Conservation (phyloP, 2,797 vertebrate species). For the Rhynchotus rufescens region DNA sequence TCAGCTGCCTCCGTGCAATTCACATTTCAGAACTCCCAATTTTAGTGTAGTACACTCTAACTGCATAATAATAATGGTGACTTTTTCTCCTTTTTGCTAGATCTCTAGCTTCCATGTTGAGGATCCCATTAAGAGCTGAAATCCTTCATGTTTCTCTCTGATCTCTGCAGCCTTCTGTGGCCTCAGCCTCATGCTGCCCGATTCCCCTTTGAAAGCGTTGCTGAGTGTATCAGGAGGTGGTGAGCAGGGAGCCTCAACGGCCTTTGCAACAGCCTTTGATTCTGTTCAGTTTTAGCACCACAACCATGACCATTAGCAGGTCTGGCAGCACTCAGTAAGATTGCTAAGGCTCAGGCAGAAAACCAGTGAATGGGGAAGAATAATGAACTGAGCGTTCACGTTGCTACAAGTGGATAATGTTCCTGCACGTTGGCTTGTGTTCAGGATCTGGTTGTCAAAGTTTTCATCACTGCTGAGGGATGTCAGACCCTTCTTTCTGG, state of each 20-base stretch:
- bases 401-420: not conserved
- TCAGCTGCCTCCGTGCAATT: not conserved
- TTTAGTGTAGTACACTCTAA: constrained; percentile 4
- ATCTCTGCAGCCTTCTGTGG: not conserved
- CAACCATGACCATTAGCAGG: not conserved
- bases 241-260: not conserved
- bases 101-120: not conserved
- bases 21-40: not conserved
- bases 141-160: not conserved
- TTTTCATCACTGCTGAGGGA: not conserved
- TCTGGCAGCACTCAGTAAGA: not conserved
- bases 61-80: not conserved
- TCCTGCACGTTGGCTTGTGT: not conserved
- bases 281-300: not conserved
- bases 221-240: too few relatives aligned
- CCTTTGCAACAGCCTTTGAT: not conserved
- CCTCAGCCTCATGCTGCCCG: not conserved
- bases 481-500: not conserved
- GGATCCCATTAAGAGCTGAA: not conserved
- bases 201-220: not conserved
- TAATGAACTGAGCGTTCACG: not conserved
- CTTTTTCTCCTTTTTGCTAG: not conserved
- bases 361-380: not conserved
- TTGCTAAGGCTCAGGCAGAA: not conserved
- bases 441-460: not conserved